Evolutionary conservation across 2,888 invertebrate genomes (phyloP).

Genomic region (Melanostoma mellinum): DNA sequence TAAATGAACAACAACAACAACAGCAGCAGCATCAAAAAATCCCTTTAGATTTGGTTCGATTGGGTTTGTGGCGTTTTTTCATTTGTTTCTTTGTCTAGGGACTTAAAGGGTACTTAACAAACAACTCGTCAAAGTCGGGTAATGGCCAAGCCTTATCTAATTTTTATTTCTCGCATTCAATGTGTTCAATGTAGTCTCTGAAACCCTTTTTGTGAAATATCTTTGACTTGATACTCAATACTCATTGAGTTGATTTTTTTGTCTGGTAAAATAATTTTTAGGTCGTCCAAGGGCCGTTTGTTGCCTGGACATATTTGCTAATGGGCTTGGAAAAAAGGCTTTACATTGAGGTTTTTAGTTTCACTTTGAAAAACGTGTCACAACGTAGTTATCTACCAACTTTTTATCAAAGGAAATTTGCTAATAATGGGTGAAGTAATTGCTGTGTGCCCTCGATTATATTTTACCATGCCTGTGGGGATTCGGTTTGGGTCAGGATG

Average conservation of each 20-base stretch:
- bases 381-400: conserved; percentile 22
- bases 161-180: conserved; percentile 20
- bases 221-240: conserved; percentile 34
- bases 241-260: conserved; percentile 12
- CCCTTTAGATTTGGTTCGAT: conserved; percentile 62
- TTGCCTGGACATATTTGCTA: conserved; percentile 57
- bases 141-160: conserved; percentile 40
- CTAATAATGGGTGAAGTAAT: conserved; percentile 32
- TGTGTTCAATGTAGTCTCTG: conserved; percentile 33
- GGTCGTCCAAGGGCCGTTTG: conserved; percentile 14
- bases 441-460: conserved; percentile 33
- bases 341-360: conserved; percentile 44
- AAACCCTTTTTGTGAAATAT: conserved; percentile 50
- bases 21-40: conserved; percentile 34
- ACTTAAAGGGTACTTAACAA: conserved; percentile 63
- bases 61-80: conserved; percentile 46
- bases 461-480: conserved; percentile 8
- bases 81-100: conserved; percentile 64
- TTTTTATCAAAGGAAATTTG: conserved; percentile 28
- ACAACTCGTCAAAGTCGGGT: conserved; percentile 57
- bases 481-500: too few species aligned
- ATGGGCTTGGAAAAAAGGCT: conserved; percentile 46
- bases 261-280: conserved; percentile 6
- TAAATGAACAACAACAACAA: neutral
- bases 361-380: conserved; percentile 36